Evolutionary conservation across 2,113 vertebrate genomes (phyloP).

Genomic region (Ophiodon elongatus): DNA sequence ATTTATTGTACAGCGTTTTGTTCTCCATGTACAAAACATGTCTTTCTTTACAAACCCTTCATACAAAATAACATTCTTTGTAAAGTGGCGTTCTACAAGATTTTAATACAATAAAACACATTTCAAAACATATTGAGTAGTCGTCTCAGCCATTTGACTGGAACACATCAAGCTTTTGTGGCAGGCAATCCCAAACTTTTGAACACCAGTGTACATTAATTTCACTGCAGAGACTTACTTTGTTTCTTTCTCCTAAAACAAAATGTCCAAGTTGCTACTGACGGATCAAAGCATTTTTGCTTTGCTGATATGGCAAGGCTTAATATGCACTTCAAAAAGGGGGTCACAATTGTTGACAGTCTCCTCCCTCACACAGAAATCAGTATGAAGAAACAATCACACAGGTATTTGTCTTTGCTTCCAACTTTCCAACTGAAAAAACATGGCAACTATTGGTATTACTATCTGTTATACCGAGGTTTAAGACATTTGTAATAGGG

Average conservation of each 20-base stretch:
- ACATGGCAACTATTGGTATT: neutral
- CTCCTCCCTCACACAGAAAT: neutral
- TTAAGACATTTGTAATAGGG: neutral
- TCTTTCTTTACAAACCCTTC: no score
- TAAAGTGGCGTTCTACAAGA: neutral
- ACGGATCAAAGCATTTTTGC: neutral
- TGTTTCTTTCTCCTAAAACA: constrained; percentile 5
- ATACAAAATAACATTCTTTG: no score
- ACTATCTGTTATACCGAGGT: neutral
- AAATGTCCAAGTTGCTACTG: neutral
- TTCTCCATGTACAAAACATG: no score
- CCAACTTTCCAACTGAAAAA: neutral
- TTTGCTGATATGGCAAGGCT: neutral
- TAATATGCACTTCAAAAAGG: neutral
- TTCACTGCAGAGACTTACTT: neutral
- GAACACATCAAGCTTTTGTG: neutral
- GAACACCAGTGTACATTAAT: constrained; percentile 1
- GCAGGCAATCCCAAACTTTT: neutral
- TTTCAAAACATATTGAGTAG: neutral
- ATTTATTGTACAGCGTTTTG: no score
- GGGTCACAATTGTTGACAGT: neutral
- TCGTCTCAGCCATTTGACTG: neutral
- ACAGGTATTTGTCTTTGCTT: neutral
- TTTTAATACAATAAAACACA: neutral
- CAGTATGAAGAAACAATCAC: no score